Evolutionary conservation across 2,113 vertebrate genomes (phyloP).

Genomic region (Prinia subflava): DNA sequence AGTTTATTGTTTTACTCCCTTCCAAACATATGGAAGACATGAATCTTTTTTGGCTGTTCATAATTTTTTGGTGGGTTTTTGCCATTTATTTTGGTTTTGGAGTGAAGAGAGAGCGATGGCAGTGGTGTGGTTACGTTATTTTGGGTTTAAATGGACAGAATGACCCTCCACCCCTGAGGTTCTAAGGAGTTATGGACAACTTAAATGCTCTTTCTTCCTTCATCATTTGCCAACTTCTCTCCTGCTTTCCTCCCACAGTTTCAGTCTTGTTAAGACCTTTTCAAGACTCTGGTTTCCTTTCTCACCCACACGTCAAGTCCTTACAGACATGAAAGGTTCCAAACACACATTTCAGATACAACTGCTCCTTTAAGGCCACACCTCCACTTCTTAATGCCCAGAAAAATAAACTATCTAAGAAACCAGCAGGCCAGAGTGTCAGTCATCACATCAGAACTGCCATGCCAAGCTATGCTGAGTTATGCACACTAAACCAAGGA

Average conservation of each 20-base stretch:
- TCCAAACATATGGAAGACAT: background rate
- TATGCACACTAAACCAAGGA: background rate
- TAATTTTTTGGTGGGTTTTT: rapidly evolving
- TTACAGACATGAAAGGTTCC: background rate
- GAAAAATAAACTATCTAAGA: background rate
- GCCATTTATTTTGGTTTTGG: background rate
- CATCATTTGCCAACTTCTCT: background rate
- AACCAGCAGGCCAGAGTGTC: background rate
- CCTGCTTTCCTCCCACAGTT: background rate
- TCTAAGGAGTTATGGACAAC: background rate
- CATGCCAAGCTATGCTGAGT: background rate
- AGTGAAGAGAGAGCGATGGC: no score
- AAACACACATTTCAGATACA: background rate
- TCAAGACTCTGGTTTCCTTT: background rate
- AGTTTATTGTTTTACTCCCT: background rate
- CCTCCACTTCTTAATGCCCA: background rate
- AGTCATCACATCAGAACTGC: background rate
- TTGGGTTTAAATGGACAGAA: background rate
- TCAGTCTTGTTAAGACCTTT: background rate
- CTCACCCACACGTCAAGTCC: background rate
- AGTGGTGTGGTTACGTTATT: background rate
- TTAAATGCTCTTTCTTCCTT: background rate
- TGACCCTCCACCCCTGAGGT: background rate
- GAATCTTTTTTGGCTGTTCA: background rate
- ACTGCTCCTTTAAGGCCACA: background rate